Evolutionary conservation across 2,888 invertebrate genomes (phyloP).

Genomic region (Diloba caeruleocephala): DNA sequence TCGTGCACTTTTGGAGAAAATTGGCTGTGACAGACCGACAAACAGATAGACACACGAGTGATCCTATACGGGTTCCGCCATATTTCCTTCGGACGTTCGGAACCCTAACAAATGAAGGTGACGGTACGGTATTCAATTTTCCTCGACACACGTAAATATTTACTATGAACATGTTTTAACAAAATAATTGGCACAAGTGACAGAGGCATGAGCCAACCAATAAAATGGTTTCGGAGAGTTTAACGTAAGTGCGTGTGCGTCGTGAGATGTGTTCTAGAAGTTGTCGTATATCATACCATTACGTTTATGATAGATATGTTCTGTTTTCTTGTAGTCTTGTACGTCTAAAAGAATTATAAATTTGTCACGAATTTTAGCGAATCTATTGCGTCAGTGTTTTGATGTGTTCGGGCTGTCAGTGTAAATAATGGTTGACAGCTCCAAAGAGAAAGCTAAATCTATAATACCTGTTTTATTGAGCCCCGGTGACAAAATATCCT

Average conservation of each 20-base stretch:
- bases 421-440: too few species aligned
- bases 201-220: conserved; percentile 37
- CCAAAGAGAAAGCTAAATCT: too few species aligned
- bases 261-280: conserved; percentile 12
- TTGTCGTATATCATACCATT: conserved; percentile 34
- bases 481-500: too few species aligned
- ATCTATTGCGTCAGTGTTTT: too few species aligned
- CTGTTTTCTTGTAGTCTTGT: conserved; percentile 1
- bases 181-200: conserved; percentile 44
- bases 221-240: conserved; percentile 34
- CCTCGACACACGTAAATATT: conserved; percentile 16
- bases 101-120: conserved; percentile 8
- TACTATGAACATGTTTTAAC: conserved; percentile 12
- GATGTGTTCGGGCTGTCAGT: too few species aligned
- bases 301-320: conserved; percentile 20
- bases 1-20: too few species aligned
- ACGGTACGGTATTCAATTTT: background rate
- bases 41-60: too few species aligned
- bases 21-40: too few species aligned
- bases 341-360: background rate
- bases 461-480: too few species aligned
- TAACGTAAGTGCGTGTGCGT: conserved; percentile 7
- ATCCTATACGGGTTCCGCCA: too few species aligned
- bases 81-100: too few species aligned
- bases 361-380: too few species aligned